Conservation (phyloP, 2,888 invertebrate species). For the Carcina quercana region DNA sequence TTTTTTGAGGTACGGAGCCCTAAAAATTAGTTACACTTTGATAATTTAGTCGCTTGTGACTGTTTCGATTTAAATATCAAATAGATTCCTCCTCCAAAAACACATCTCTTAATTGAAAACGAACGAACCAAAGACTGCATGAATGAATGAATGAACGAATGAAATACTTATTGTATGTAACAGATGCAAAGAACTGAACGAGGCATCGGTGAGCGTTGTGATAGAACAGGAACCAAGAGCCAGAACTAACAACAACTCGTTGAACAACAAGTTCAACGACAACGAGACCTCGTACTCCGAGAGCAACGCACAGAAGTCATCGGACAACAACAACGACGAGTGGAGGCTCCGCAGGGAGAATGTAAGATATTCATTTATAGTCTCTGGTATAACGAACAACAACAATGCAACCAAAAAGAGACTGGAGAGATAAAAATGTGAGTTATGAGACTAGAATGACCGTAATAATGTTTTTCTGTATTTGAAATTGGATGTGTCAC, state of each 20-base stretch:
- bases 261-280: conserved; percentile 47
- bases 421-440: background rate
- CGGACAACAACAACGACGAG: conserved; percentile 55
- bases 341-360: conserved; percentile 45
- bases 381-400: background rate
- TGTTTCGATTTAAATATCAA: too few relatives aligned
- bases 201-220: conserved; percentile 42
- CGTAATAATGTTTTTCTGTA: too few relatives aligned
- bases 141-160: too few relatives aligned
- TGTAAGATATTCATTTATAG: conserved; percentile 33
- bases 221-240: conserved; percentile 29
- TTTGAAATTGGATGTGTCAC: too few relatives aligned
- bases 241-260: conserved; percentile 40
- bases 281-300: conserved; percentile 53
- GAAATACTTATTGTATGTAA: too few relatives aligned
- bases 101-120: too few relatives aligned
- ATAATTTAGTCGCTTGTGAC: too few relatives aligned
- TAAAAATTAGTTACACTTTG: too few relatives aligned
- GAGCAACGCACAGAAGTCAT: conserved; percentile 37
- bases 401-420: background rate
- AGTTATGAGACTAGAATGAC: too few relatives aligned
- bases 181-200: conserved; percentile 59
- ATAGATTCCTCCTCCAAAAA: too few relatives aligned
- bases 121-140: too few relatives aligned
- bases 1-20: too few relatives aligned